phyloP scores from a whole-genome alignment of 2,113 vertebrate species.

The Nesospiza acunhae region DNA sequence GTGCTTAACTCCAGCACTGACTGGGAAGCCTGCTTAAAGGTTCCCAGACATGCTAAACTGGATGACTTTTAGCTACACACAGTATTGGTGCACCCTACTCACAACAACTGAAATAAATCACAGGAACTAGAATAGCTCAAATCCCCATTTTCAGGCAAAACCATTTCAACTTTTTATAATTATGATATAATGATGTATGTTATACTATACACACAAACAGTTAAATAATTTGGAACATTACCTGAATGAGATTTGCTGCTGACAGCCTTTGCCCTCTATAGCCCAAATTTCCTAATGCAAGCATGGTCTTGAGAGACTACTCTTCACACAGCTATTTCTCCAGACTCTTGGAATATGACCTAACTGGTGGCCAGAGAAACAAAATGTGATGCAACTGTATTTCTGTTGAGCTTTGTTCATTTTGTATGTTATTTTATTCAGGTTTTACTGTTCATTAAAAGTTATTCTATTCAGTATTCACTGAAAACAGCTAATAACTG shows the following conservation, averaged over 20 bases:
- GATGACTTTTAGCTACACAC: neutral
- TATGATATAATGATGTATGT: neutral
- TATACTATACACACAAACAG: neutral
- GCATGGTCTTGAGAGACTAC: conserved; percentile 5
- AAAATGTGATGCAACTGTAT: neutral
- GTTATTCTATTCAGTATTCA: neutral
- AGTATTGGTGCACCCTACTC: neutral
- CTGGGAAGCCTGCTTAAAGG: neutral
- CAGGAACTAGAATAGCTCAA: neutral
- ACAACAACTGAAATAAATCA: fast-evolving
- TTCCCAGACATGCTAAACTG: neutral
- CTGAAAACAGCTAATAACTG: neutral
- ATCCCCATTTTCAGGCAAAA: neutral
- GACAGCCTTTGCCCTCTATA: conserved; percentile 25
- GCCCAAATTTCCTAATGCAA: conserved; percentile 25
- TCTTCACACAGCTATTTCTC: conserved; percentile 35
- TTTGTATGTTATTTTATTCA: neutral
- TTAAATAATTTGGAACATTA: conserved; percentile 22
- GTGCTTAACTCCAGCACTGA: neutral
- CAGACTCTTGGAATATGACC: conserved; percentile 28
- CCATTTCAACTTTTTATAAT: neutral
- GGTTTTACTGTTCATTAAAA: neutral
- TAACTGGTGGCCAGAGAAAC: conserved; percentile 8
- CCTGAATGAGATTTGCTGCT: neutral
- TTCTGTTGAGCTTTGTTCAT: neutral